Evolutionary conservation across 2,888 invertebrate genomes (phyloP), one percentile per base, ranked within the genome.

Genomic region (Drosophila borealis): DNA sequence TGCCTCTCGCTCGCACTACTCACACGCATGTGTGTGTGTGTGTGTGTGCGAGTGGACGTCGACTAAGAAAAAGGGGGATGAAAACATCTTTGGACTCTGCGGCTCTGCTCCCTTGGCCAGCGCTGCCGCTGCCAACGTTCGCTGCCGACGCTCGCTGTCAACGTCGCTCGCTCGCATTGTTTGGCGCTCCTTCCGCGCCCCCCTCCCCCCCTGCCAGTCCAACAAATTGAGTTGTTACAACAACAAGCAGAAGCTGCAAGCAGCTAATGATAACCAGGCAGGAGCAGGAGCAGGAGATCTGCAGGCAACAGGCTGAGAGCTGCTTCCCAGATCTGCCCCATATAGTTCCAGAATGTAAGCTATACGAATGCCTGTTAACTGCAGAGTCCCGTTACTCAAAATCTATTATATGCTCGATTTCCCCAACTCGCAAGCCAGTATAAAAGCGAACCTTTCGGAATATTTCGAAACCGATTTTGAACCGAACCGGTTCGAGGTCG

Each of bases 61-160:
- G 70, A 51, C 83, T 73, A 78, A 84, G 70, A 66, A 76, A 78
- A 79, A 85, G 85, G 85, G 85, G 85, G 85, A 81, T 86, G 85
- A 86, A 85, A 80, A 65, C 78, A 70, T 78, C 78, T 78, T 80
- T 80, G 80, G 73, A 69, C 76, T 70, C 68, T 65, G 63, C 21
- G 45, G 54, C 50, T 42, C 57, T 70, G 70, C 61, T 66, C 70
- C 70, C 70, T 56, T 65, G 63, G 68, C 46, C 69, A 70, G 56
- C 63, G 34, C 61, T 61, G 51, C 45, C 48, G 61, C 53, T 50
- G 73, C 53, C 68, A 51, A 57, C 62, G 54, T 69, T 45, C 44
- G 54, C 62, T 57, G 70, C 46, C 59, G 29, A 8, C 29, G 25
- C 25, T 25, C 25, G 41, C 53, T 41, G 41, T 29, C 29, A 13